Percentiles rank a stretch among this genome's conserved stretches.
Evolutionary conservation across 2,113 vertebrate genomes (phyloP).

Genomic region (Clarias magur): DNA sequence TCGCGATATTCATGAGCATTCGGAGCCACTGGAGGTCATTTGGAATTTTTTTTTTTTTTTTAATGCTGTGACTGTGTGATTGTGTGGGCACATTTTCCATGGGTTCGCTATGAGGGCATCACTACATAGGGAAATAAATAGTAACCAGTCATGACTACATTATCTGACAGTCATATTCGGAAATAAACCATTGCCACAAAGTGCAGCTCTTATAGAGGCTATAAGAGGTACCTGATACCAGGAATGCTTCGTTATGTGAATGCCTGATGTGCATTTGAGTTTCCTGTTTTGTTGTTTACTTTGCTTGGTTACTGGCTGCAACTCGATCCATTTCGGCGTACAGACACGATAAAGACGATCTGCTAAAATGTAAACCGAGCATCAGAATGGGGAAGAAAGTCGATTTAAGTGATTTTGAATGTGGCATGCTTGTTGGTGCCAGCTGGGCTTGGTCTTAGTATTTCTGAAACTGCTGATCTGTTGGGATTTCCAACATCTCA

Average conservation of each 20-base stretch:
- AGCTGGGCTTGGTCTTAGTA: too few species aligned
- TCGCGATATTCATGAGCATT: constrained; percentile 12
- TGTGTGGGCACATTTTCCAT: neutral
- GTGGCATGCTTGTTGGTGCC: too few species aligned
- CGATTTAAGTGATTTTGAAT: too few species aligned
- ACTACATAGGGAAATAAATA: neutral
- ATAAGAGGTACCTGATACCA: neutral
- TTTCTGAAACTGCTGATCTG: too few species aligned
- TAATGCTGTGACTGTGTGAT: neutral
- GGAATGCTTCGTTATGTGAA: neutral
- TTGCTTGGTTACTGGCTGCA: too few species aligned
- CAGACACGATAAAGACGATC: too few species aligned
- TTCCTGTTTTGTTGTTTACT: neutral
- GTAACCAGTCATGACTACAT: neutral
- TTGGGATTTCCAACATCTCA: too few species aligned
- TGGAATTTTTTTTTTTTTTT: constrained; percentile 6
- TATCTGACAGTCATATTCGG: neutral
- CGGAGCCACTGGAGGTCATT: constrained; percentile 16
- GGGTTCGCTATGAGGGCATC: constrained; percentile 2
- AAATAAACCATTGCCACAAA: constrained; percentile 4
- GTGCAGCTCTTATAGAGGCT: neutral
- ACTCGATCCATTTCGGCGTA: too few species aligned
- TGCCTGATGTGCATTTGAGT: neutral
- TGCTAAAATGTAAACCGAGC: too few species aligned
- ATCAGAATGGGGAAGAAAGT: too few species aligned